These are phyloP conservation scores for Ariolimax columbianus DNA, from an alignment of 2,888 invertebrate genomes.

Conservation along the genomic window DNA sequence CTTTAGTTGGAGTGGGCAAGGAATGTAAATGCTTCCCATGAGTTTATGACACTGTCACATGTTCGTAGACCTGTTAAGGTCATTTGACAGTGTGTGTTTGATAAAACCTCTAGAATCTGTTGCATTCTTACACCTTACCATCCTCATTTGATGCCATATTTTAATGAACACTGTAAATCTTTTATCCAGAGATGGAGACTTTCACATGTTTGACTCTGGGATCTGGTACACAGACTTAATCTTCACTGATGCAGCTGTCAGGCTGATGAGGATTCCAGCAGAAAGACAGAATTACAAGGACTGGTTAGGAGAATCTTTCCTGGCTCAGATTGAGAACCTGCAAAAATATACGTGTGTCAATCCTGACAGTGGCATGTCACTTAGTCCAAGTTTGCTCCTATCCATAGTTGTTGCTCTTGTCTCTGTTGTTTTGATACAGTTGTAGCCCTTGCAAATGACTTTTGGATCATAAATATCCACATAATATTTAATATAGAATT, in stretches of 20 bases:
- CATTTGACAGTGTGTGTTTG: too few species aligned
- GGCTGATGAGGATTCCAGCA: conserved; percentile 86
- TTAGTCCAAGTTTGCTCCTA: conserved; percentile 36
- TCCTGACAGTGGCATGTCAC: conserved; percentile 51
- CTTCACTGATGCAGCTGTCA: conserved; percentile 96
- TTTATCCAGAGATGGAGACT: conserved; percentile 80
- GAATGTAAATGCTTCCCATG: too few species aligned
- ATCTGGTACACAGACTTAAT: conserved; percentile 93
- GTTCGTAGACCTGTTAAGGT: too few species aligned
- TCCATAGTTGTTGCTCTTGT: background rate
- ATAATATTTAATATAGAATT: background rate
- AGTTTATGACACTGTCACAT: too few species aligned
- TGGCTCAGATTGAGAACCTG: conserved; percentile 68
- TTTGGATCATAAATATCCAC: background rate
- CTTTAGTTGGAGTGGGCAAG: too few species aligned
- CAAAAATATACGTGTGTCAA: conserved; percentile 71
- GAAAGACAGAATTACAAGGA: conserved; percentile 76
- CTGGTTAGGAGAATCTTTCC: conserved; percentile 73
- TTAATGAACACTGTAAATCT: too few species aligned
- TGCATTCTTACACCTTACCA: too few species aligned
- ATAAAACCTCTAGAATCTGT: too few species aligned
- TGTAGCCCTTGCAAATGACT: background rate
- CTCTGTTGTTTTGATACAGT: conserved; percentile 15
- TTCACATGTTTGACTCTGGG: conserved; percentile 94
- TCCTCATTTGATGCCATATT: too few species aligned